These are phyloP conservation scores for Andrena flavipes DNA, from an alignment of 2,888 invertebrate species.

Conservation along the genomic window DNA sequence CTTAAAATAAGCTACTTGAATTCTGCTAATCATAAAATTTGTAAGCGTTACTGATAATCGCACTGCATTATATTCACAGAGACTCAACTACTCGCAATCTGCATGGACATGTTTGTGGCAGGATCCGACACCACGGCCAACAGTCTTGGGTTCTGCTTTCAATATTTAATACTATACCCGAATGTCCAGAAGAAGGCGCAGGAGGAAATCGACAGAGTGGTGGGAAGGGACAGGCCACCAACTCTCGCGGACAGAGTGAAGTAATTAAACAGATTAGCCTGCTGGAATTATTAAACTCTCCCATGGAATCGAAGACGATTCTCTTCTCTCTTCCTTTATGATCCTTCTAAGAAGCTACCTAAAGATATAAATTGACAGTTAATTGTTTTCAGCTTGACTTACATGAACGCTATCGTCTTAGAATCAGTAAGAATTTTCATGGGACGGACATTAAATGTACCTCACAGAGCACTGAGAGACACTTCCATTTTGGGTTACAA, in stretches of 20 bases:
- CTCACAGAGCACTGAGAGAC: constrained; percentile 91
- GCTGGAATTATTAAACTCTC: too few relatives aligned
- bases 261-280: constrained; percentile 80
- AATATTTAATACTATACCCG: constrained; percentile 90
- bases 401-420: constrained; percentile 91
- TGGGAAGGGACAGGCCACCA: constrained; percentile 90
- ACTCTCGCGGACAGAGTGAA: constrained; percentile 89
- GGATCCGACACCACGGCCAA: constrained; percentile 95
- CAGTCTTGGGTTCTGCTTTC: constrained; percentile 91
- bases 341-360: not conserved
- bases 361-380: not conserved
- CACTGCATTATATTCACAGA: constrained; percentile 83
- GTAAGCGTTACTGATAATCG: not conserved
- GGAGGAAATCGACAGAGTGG: constrained; percentile 91
- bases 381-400: constrained; percentile 89
- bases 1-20: not conserved
- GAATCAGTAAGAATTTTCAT: constrained; percentile 93
- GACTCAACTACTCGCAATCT: constrained; percentile 91
- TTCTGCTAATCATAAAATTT: not conserved
- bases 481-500: constrained; percentile 90
- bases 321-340: not conserved
- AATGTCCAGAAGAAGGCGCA: constrained; percentile 91
- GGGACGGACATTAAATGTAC: constrained; percentile 91
- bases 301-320: too few relatives aligned
- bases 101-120: constrained; percentile 94